Evolutionary conservation across 2,888 invertebrate genomes (phyloP), one percentile per base, ranked within the genome.

Genomic region (Pseudanteris insignis): DNA sequence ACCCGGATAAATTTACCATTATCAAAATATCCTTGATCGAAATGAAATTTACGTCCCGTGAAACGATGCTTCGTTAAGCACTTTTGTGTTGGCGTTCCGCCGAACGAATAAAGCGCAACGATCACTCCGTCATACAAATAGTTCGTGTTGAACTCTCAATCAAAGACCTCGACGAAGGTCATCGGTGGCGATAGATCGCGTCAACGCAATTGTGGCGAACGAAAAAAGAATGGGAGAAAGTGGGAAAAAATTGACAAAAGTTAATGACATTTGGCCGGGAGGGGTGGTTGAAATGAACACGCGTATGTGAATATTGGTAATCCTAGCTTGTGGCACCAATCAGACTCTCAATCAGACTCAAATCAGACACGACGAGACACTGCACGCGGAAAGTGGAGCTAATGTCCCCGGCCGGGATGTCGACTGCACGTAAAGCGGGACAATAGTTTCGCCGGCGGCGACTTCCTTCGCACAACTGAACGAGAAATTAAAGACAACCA

Each of bases 281-380:
- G 40, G 44, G 43, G 29, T 21, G 26, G 44, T n/a, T n/a, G n/a
- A n/a, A n/a, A n/a, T n/a, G n/a, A n/a, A n/a, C 5, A 58, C 61
- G 68, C 46, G 66, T n/a, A n/a, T n/a, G n/a, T n/a, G n/a, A n/a
- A n/a, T n/a, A n/a, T n/a, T n/a, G n/a, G n/a, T 72, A 72, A 74
- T 73, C 67, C 70, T 63, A 38, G 67, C 63, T 73, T 65, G 61
- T 65, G 68, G 66, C 62, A 43, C 67, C 70, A 69, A 71, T 72
- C 67, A 66, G 67, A 67, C 60, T 58, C n/a, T n/a, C n/a, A n/a
- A n/a, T n/a, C n/a, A n/a, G n/a, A n/a, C n/a, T n/a, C 60, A 64
- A 51, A 54, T 64, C 59, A 64, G 68, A 68, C 51, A 64, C 69
- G 67, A n/a, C 59, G 63, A 18, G 41, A 43, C 21, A 33, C 29